Conservation (phyloP, 2,888 invertebrate genomes). For the Trissolcus brochymenae region DNA sequence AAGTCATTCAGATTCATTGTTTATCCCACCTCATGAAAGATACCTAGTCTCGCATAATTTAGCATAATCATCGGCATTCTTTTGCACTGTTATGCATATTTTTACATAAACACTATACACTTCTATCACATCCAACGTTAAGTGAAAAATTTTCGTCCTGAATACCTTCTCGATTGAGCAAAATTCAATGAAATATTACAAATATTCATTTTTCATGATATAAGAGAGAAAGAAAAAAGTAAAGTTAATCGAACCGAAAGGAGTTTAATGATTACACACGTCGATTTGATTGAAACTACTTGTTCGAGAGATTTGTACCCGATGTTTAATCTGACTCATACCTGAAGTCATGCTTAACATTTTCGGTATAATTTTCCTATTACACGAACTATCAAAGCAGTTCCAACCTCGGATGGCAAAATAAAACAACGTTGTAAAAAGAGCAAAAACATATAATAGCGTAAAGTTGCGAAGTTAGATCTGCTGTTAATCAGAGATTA, state of each 20-base stretch:
- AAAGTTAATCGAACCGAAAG: neutral
- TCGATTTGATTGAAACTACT: neutral
- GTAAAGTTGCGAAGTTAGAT: no score
- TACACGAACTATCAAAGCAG: no score
- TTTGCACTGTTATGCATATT: conserved; percentile 36
- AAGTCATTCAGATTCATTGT: conserved; percentile 35
- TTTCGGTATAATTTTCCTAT: no score
- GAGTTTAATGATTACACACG: conserved; percentile 4
- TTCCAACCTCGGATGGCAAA: no score
- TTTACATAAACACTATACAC: conserved; percentile 29
- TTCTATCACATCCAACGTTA: conserved; percentile 28
- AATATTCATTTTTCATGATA: neutral
- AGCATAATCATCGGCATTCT: conserved; percentile 43
- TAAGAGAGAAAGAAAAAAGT: neutral
- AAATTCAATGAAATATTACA: conserved; percentile 14
- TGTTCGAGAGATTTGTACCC: neutral
- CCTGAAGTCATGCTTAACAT: neutral
- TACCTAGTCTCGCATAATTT: conserved; percentile 48
- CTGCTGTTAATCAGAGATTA: no score
- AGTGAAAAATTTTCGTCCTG: conserved; percentile 27
- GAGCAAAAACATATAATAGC: no score
- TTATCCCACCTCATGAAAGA: conserved; percentile 26
- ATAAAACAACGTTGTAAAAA: no score
- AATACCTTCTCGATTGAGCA: conserved; percentile 16
- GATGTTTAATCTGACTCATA: neutral